Conservation (phyloP, 2,113 vertebrate species). For the Daboia siamensis region DNA sequence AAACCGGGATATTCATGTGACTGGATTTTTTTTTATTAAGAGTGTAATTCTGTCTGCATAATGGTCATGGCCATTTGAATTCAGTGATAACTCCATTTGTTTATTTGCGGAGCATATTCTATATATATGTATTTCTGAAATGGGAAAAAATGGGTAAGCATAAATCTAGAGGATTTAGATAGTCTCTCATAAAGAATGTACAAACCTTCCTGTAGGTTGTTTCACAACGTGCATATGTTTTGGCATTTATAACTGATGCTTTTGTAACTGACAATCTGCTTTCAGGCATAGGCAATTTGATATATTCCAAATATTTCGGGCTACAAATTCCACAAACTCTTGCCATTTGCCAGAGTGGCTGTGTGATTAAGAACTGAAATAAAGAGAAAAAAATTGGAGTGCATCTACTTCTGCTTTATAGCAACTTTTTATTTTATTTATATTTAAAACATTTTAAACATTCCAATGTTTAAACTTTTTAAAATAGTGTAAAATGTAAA, state of each 20-base stretch:
- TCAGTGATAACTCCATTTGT: background rate
- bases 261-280: background rate
- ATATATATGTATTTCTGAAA: background rate
- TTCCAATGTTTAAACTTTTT: background rate
- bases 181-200: conserved; percentile 12
- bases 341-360: background rate
- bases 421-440: background rate
- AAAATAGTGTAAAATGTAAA: background rate
- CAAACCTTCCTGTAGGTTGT: conserved; percentile 25
- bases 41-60: background rate
- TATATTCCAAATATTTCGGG: background rate
- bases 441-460: background rate
- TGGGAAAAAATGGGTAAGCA: background rate
- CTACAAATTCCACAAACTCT: background rate
- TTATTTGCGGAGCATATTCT: background rate
- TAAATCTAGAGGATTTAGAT: background rate
- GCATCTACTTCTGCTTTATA: background rate
- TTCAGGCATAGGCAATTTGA: background rate
- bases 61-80: background rate
- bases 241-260: conserved; percentile 8
- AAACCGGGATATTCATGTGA: background rate
- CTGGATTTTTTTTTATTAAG: background rate
- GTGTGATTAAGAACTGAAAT: background rate
- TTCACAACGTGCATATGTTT: conserved; percentile 34
- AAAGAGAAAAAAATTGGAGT: background rate